Evolutionary conservation across 2,888 invertebrate species (phyloP).

Genomic region (Blomia tropicalis): DNA sequence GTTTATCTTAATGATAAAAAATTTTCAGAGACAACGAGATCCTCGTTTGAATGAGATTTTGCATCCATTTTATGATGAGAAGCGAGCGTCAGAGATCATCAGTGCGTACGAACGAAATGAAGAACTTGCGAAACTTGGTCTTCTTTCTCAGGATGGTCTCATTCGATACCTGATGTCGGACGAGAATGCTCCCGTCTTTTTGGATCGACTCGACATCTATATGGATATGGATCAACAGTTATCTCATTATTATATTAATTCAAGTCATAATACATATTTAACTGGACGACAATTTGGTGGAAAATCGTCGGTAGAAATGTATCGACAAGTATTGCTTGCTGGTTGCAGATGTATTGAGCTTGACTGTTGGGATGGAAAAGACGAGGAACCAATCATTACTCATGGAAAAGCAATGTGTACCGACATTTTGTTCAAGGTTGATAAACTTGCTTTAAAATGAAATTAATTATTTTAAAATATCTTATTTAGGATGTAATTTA

Average conservation of each 20-base stretch:
- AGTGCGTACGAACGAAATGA: constrained; percentile 75
- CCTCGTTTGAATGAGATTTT: constrained; percentile 95
- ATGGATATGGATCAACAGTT: constrained; percentile 94
- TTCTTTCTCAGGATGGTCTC: constrained; percentile 43
- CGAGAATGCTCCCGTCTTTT: constrained; percentile 96
- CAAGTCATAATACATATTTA: constrained; percentile 87
- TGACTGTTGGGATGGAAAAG: constrained; percentile 98
- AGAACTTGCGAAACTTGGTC: constrained; percentile 48
- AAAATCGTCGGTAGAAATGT: constrained; percentile 42
- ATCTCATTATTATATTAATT: constrained; percentile 97
- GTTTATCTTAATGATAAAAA: neutral
- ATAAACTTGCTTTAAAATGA: constrained; percentile 32
- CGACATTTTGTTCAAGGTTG: constrained; percentile 91
- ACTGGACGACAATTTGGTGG: constrained; percentile 93
- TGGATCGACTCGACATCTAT: constrained; percentile 80
- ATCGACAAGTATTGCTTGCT: constrained; percentile 83
- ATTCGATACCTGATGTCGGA: constrained; percentile 98
- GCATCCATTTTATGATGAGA: constrained; percentile 88
- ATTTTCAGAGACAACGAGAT: constrained; percentile 67
- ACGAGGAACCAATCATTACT: constrained; percentile 97
- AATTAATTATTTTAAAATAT: neutral
- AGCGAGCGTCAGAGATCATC: constrained; percentile 79
- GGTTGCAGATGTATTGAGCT: constrained; percentile 96
- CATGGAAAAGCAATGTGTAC: constrained; percentile 99
- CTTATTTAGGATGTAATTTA: constrained; percentile 63